Evolutionary conservation across 2,797 vertebrate genomes (phyloP), one percentile per base, ranked within the genome.

Genomic region (Enteromius fasciolatus): DNA sequence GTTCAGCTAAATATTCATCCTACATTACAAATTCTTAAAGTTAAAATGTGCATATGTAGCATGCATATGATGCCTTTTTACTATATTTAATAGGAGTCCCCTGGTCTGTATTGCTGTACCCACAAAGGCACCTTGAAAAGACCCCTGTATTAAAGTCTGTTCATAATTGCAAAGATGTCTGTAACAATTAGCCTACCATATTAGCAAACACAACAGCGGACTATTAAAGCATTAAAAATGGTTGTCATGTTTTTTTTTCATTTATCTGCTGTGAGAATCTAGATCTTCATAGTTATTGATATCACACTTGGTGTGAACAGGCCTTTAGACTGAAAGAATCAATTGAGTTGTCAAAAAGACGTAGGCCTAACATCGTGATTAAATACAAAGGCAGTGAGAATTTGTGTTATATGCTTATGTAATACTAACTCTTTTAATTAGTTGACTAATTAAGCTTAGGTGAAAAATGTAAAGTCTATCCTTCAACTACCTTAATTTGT

Each of bases 401-500:
- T 31, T 63, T 31, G 59, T 63, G 25, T 31, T 8, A 15, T 14
- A 57, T 5, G 75, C 78, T 84, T 44, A 74, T 79, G 82, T 84
- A 86, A 87, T 67, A n/a, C 46, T 77, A 57, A 23, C 82, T 78
- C 76, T 84, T 88, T 84, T 31, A 81, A 78, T 76, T 72, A 74
- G 54, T 77, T 70, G 86, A 87, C 82, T 87, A 72, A 86, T 41
- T 36, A 1, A 36, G 76, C 46, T 80, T 85, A 83, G 81, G 86
- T 86, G 15, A 63, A 64, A 64, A 64, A 31, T 82, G 46, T 86
- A 81, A 87, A 84, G 41, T 82, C 79, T 68, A 70, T 44, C 18
- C 28, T 64, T 23, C 59, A 63, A 23, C 81, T 78, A 85, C 84
- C 83, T 80, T 52, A 39, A 88, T 84, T 48, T 44, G 83, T 74